Base-by-base conservation (phyloP, 2,113 vertebrate species). In the Nerophis ophidion region DNA sequence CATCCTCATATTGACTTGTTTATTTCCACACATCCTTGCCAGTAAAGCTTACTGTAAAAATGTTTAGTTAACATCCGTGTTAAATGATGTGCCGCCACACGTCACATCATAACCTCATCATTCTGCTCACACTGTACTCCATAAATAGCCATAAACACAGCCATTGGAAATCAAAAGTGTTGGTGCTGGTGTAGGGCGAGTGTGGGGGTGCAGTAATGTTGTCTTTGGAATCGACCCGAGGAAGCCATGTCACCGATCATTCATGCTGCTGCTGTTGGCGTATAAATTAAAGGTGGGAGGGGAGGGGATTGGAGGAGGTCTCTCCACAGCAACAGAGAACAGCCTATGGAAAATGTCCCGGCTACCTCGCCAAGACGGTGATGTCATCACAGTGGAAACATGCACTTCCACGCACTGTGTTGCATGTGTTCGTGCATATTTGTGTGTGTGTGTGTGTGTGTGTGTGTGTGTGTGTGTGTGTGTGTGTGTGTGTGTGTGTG, bases 241-340 rank as follows among this genome's bases (percentile, higher is more conserved):
- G 76, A 81, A 83, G 76, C 69, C 16, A 61, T 79, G 87, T 80
- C 81, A 83, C 81, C 60, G 77, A 83, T 87, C 89, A 81, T 76
- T 87, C 85, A 79, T 62, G 65, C 68, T 80, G 76, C 73, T 51
- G 49, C 74, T 54, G 46, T 72, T 76, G 81, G 81, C 84, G 82
- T 89, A 87, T 88, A 87, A 76, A 86, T 86, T 84, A 81, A 68
- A 72, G 35, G 45, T 63, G 48, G 51, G 54, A 80, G 77, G 76
- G 78, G 75, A 75, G 80, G 72, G 77, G 85, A 89, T 88, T 89
- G 85, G 87, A 14, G 56, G 74, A 86, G 82, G 72, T 72, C 67
- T 81, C 77, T 82, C 83, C 86, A 85, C 88, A 86, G 87, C 86
- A 89, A 89, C 87, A 91, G 86, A 85, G 80, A 52, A 72, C 79